Percentiles rank a stretch among this genome's conserved stretches.
Conservation (phyloP, 2,888 invertebrate species). For the Meganola albula region DNA sequence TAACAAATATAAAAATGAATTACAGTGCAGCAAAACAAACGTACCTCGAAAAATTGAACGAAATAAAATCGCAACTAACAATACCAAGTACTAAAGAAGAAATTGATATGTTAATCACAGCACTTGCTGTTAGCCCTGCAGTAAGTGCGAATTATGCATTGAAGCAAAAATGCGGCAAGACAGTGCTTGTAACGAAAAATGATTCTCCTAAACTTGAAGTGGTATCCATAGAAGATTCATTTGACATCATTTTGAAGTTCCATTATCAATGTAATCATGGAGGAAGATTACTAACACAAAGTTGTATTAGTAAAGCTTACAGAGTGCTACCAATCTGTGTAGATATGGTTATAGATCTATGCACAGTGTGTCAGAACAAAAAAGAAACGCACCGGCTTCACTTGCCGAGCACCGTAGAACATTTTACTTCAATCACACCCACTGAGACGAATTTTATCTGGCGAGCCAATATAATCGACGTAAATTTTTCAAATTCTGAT, state of each 20-base stretch:
- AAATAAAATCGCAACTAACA: not conserved
- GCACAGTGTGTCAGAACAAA: not conserved
- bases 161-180: not conserved
- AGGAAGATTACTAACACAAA: fast-evolving
- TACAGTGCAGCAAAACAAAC: not conserved
- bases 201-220: not conserved
- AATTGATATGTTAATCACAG: too few species aligned
- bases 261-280: constrained; percentile 7
- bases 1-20: not conserved
- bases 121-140: too few species aligned
- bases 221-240: constrained; percentile 12
- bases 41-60: not conserved
- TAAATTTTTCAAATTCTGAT: not conserved
- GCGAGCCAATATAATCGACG: not conserved
- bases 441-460: too few species aligned
- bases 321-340: constrained; percentile 3
- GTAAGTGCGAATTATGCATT: not conserved
- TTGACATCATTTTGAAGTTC: constrained; percentile 3
- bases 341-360: constrained; percentile 4
- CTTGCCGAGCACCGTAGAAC: too few species aligned
- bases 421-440: too few species aligned
- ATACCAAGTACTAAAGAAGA: not conserved
- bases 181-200: not conserved
- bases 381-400: not conserved
- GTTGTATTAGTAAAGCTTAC: not conserved